Percentiles rank a stretch among this genome's conserved stretches.
These are phyloP conservation scores for Caenorhabditis doughertyi DNA, from an alignment of 2,888 invertebrate species.

Conservation along the genomic window DNA sequence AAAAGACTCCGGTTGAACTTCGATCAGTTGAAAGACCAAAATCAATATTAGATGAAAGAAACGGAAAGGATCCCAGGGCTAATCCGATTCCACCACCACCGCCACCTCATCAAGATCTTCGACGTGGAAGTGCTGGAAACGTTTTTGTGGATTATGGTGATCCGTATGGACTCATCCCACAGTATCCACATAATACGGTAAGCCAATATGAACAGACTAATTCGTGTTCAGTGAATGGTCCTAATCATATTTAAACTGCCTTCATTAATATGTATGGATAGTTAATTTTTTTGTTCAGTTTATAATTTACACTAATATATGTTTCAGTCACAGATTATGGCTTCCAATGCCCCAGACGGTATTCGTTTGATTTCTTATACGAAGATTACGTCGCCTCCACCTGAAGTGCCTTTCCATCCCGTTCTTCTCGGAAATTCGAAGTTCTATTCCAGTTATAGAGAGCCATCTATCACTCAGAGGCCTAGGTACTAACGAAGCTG, in stretches of 20 bases:
- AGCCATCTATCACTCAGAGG: constrained; percentile 30
- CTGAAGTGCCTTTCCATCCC: not conserved
- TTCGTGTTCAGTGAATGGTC: constrained; percentile 19
- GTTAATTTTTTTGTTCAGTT: not conserved
- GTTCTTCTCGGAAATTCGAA: constrained; percentile 51
- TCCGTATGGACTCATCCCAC: constrained; percentile 49
- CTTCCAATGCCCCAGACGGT: constrained; percentile 30
- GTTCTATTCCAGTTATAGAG: constrained; percentile 63
- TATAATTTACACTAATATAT: constrained; percentile 13
- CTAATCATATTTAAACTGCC: not conserved
- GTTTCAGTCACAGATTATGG: constrained; percentile 55
- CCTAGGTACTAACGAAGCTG: constrained; percentile 52
- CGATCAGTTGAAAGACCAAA: constrained; percentile 37
- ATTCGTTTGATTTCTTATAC: constrained; percentile 51
- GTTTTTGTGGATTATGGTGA: constrained; percentile 63
- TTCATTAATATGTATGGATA: not conserved
- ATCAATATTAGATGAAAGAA: constrained; percentile 25
- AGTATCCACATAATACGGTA: constrained; percentile 58
- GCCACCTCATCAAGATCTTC: constrained; percentile 22
- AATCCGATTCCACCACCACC: constrained; percentile 17
- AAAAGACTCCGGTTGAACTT: constrained; percentile 62
- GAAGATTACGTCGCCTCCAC: constrained; percentile 35
- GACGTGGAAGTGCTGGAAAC: constrained; percentile 42
- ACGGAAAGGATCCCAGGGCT: not conserved
- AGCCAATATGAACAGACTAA: not conserved